Percentiles rank a stretch among this genome's conserved stretches.
Conservation (phyloP, 2,797 vertebrate genomes). For the Halcyon badia region DNA sequence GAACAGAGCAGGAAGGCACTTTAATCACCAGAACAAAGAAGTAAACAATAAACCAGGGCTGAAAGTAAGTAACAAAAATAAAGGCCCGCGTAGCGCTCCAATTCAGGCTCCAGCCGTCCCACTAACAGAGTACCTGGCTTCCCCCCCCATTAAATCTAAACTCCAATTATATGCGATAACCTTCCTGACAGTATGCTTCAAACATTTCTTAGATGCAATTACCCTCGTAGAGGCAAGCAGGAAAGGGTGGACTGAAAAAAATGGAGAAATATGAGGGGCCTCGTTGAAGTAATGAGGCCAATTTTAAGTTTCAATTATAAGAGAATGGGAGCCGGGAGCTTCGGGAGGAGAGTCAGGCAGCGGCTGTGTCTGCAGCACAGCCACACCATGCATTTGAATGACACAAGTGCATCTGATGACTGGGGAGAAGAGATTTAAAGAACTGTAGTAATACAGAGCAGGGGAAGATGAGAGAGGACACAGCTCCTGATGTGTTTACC, state of each 20-base stretch:
- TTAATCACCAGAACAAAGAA: not conserved
- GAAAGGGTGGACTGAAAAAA: constrained; percentile 3
- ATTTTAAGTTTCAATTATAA: constrained; percentile 78
- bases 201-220: constrained; percentile 57
- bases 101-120: constrained; percentile 42
- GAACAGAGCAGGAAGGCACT: not conserved
- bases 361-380: constrained; percentile 31
- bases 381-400: constrained; percentile 78
- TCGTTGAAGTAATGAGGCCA: constrained; percentile 69
- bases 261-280: constrained; percentile 10
- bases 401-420: constrained; percentile 79
- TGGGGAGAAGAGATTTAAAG: constrained; percentile 81
- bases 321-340: constrained; percentile 59
- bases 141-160: constrained; percentile 19
- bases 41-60: constrained; percentile 10
- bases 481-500: constrained; percentile 86
- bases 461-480: constrained; percentile 83
- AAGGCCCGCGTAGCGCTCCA: not conserved
- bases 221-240: constrained; percentile 37
- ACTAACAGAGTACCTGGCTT: not conserved
- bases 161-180: constrained; percentile 31
- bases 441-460: constrained; percentile 77
- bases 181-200: constrained; percentile 57
- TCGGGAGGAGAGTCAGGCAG: constrained; percentile 46
- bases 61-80: not conserved